Percentiles rank a stretch among this genome's conserved stretches.
These are phyloP conservation scores for Menura novaehollandiae DNA, from an alignment of 2,113 vertebrate species.

Conservation along the genomic window DNA sequence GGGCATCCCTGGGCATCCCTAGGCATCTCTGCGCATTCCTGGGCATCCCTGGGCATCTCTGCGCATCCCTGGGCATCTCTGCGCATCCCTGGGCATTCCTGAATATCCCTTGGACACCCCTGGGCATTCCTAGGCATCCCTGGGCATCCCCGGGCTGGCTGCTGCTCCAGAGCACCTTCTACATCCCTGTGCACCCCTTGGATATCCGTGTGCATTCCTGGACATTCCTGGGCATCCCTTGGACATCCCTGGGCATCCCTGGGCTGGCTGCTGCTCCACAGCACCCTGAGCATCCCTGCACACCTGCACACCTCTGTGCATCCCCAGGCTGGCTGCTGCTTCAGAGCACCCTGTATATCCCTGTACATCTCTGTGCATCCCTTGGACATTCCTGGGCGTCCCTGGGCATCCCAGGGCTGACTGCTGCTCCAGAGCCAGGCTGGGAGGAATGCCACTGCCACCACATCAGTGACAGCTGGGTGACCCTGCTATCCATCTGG, in stretches of 20 bases:
- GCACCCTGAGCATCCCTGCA: no score
- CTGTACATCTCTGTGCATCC: no score
- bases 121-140: not conserved
- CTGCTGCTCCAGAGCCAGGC: not conserved
- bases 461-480: fast-evolving
- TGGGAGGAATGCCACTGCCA: not conserved
- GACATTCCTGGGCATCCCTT: not conserved
- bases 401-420: not conserved
- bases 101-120: not conserved
- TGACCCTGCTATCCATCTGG: no score
- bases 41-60: no score
- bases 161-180: not conserved
- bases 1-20: not conserved
- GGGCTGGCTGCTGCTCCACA: no score
- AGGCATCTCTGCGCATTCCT: no score
- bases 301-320: no score
- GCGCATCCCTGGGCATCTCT: no score
- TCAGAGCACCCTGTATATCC: no score
- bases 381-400: not conserved
- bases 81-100: no score
- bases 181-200: not conserved
- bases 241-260: no score
- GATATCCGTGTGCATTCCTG: not conserved
- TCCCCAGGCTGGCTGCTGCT: no score
- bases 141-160: not conserved